Evolutionary conservation across 2,888 invertebrate genomes (phyloP).

Genomic region (Lymantria monacha): DNA sequence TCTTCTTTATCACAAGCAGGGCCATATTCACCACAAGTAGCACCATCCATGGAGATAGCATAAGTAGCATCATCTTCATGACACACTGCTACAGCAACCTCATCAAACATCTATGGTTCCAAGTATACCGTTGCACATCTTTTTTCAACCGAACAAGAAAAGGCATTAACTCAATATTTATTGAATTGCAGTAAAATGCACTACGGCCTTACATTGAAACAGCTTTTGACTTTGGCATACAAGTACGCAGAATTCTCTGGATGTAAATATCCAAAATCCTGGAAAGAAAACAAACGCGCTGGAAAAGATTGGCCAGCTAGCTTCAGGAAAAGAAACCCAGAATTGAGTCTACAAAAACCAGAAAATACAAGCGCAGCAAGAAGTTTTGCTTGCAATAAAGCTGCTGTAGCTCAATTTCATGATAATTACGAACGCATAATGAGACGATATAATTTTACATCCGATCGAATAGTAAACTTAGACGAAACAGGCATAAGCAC

Average conservation of each 20-base stretch:
- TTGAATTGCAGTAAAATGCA: not conserved
- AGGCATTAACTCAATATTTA: too few relatives aligned
- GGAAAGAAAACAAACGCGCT: constrained; percentile 2
- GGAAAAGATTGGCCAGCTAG: constrained; percentile 1
- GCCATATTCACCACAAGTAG: too few relatives aligned
- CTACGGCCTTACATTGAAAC: not conserved
- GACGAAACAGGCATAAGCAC: not conserved
- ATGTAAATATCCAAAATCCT: not conserved
- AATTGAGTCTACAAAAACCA: not conserved
- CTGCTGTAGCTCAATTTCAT: not conserved
- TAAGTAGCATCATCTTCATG: constrained; percentile 10
- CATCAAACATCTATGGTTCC: not conserved
- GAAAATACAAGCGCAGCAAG: not conserved
- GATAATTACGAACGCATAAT: not conserved
- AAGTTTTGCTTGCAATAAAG: not conserved
- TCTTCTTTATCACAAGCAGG: too few relatives aligned
- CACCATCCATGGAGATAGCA: too few relatives aligned
- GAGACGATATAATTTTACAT: not conserved
- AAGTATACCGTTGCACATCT: not conserved
- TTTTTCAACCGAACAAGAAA: not conserved
- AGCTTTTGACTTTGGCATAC: not conserved
- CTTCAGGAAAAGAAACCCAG: not conserved
- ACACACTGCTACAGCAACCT: not conserved
- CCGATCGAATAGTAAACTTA: constrained; percentile 7
- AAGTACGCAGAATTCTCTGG: not conserved